These are phyloP conservation scores for Prochilodus magdalenae DNA, from an alignment of 2,113 vertebrate species.

Conservation along the genomic window DNA sequence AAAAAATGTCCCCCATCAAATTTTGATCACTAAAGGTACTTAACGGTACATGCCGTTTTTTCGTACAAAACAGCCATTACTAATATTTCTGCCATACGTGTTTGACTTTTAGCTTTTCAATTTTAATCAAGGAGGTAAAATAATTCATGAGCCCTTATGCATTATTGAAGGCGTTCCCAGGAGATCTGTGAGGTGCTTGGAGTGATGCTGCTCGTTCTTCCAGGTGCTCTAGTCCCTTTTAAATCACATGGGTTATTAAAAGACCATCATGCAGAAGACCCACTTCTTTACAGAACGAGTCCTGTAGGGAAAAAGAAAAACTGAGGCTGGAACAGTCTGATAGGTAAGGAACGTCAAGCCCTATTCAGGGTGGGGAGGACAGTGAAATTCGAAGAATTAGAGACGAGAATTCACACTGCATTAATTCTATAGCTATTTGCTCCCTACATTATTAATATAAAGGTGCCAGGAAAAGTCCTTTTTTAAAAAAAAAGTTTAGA, in stretches of 20 bases:
- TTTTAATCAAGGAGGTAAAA: slow-evolving; percentile 52
- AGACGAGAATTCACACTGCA: too few species aligned
- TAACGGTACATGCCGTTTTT: slow-evolving; percentile 37
- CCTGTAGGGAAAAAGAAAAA: neutral
- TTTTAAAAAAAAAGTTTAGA: too few species aligned
- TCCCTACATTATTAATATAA: too few species aligned
- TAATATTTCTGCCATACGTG: slow-evolving; percentile 42
- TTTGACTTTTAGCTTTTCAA: slow-evolving; percentile 40
- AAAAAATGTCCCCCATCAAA: slow-evolving; percentile 48
- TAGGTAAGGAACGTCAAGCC: neutral
- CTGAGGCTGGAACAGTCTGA: neutral
- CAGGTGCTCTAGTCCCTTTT: slow-evolving; percentile 31
- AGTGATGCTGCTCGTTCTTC: slow-evolving; percentile 13
- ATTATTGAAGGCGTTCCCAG: slow-evolving; percentile 49
- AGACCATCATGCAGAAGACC: slow-evolving; percentile 4
- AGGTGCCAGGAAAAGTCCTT: too few species aligned
- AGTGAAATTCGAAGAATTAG: too few species aligned
- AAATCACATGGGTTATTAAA: slow-evolving; percentile 21
- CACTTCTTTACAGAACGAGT: neutral
- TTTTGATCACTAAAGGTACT: slow-evolving; percentile 41
- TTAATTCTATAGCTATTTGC: too few species aligned
- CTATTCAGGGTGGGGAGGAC: too few species aligned
- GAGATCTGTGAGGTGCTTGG: slow-evolving; percentile 5
- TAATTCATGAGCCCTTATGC: slow-evolving; percentile 48
- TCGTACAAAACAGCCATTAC: slow-evolving; percentile 40